A percentile compares a stretch with the other conserved stretches of the same genome.
phyloP scores from a whole-genome alignment of 2,888 invertebrate genomes.

The Ectemnius lituratus region DNA sequence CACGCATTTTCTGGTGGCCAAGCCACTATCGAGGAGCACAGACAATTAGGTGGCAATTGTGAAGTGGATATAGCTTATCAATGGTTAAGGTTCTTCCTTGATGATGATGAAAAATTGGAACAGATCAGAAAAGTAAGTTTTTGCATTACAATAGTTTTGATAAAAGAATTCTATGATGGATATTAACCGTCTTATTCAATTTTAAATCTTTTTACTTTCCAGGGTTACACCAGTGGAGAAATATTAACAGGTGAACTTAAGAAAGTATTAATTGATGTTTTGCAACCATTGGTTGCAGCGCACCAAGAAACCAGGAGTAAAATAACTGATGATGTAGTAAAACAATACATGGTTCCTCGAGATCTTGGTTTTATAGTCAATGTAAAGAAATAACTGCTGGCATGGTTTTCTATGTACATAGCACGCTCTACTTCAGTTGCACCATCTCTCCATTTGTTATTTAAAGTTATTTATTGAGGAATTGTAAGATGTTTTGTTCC shows the following conservation, averaged over 20 bases:
- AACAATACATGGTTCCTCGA: conserved; percentile 91
- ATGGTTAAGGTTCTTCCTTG: conserved; percentile 95
- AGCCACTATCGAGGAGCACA: conserved; percentile 95
- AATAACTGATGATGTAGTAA: conserved; percentile 91
- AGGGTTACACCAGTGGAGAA: conserved; percentile 91
- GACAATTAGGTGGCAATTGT: conserved; percentile 94
- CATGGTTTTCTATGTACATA: conserved; percentile 21
- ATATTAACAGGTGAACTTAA: conserved; percentile 97
- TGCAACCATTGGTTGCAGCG: conserved; percentile 87
- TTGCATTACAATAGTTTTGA: no score
- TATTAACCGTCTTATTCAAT: neutral
- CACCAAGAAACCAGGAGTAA: conserved; percentile 90
- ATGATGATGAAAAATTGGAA: conserved; percentile 92
- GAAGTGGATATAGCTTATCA: conserved; percentile 97
- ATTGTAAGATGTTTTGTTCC: conserved; percentile 3
- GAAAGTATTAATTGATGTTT: conserved; percentile 89
- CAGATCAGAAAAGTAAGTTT: conserved; percentile 82
- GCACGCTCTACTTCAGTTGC: conserved; percentile 14
- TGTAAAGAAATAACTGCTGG: conserved; percentile 37
- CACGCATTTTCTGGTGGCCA: conserved; percentile 99
- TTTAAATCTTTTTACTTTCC: conserved; percentile 24
- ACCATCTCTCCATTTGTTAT: conserved; percentile 26
- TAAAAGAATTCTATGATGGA: neutral
- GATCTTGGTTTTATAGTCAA: conserved; percentile 81
- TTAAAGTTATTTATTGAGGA: conserved; percentile 57